Base-by-base conservation (phyloP, 2,888 invertebrate species). In the Seira sanloemensis region DNA sequence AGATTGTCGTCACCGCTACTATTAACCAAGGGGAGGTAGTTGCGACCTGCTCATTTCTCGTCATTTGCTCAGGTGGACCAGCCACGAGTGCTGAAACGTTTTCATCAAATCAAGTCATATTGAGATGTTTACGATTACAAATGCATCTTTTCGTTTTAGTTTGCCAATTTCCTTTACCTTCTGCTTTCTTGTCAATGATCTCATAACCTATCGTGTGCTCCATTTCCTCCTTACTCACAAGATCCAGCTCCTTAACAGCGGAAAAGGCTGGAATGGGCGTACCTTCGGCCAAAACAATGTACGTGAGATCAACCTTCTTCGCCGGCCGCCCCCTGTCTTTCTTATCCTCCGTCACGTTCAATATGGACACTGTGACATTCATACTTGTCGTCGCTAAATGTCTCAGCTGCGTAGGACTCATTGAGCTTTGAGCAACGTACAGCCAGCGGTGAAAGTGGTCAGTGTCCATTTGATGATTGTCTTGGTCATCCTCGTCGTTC, bases 181-280 rank as follows among this genome's bases (percentile, higher is more conserved):
- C 87, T 50, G 89, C 89, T 80, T 89, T 88, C 75, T 88, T 88
- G 23, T 86, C 84, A 68, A 89, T 87, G 71, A 89, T 87, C 85
- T 88, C 87, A 66, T 89, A 87, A 2, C 88, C 88, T 9, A 89
- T 86, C 65, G 80, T 77, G 0, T 73, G 18, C 68, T 89, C 89
- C 89, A 89, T 89, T 67, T 89, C 89, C n/a, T 72, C 46, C 27
- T 86, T 86, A 25, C 84, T 84, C 1, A 89, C 85, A 16, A 86
- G 50, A 1, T 82, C 78, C 25, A 89, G 77, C 37, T 89, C 88
- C 66, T 88, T 87, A 26, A 89, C 89, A 4, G 89, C 89, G 0
- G 88, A 86, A 37, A 86, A 74, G 12, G 86, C 89, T 18, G 86
- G 86, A 19, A 89, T 79, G 7, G 89, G 89, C 24, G 72, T 86